Evolutionary conservation across 2,113 vertebrate genomes (phyloP).

Genomic region (Calonectris borealis): DNA sequence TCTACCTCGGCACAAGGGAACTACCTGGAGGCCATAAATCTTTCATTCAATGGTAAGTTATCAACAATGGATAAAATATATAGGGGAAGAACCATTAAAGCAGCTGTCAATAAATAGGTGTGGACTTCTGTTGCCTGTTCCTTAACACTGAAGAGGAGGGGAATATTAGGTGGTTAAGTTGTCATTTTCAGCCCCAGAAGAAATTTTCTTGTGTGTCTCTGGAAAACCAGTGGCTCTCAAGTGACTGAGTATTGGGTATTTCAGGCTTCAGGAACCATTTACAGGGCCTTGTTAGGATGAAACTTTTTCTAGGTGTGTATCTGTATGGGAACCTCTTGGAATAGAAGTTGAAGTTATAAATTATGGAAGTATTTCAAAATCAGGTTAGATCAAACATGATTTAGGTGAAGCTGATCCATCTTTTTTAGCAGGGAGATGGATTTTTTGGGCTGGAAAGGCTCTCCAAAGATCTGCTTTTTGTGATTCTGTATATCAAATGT

Average conservation of each 20-base stretch:
- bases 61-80: not conserved
- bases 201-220: not conserved
- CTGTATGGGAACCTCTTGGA: not conserved
- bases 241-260: not conserved
- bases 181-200: not conserved
- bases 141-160: not conserved
- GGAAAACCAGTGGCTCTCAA: not conserved
- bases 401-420: not conserved
- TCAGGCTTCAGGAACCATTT: not conserved
- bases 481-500: not conserved
- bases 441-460: not conserved
- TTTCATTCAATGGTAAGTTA: slow-evolving; percentile 95
- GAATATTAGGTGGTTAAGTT: not conserved
- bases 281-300: not conserved
- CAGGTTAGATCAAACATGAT: not conserved
- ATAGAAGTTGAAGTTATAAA: not conserved
- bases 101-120: not conserved
- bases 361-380: not conserved
- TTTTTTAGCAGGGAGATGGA: not conserved
- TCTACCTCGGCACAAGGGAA: slow-evolving; percentile 96
- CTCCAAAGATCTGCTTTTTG: not conserved
- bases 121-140: not conserved
- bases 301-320: not conserved
- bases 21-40: slow-evolving; percentile 97
- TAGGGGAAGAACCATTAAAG: not conserved